These are phyloP conservation scores for Syndactyla subalaris DNA, from an alignment of 2,797 vertebrate species.

Conservation along the genomic window DNA sequence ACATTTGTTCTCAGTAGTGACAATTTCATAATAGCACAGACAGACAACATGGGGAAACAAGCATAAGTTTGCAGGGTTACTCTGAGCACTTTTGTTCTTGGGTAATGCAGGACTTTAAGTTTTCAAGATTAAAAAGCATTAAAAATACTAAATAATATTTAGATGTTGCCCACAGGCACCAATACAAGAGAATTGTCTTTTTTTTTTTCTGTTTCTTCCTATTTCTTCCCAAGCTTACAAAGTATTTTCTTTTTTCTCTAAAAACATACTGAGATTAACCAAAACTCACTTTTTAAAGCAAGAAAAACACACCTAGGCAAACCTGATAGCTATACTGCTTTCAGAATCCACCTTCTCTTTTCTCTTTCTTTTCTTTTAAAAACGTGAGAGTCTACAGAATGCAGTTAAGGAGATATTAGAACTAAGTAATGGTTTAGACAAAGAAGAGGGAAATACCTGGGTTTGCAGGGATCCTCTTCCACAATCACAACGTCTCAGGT, in stretches of 20 bases:
- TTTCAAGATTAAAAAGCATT: not conserved
- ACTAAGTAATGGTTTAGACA: not conserved
- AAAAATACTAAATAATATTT: not conserved
- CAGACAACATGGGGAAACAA: not conserved
- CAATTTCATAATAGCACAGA: not conserved
- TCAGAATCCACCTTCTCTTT: not conserved
- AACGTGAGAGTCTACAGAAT: not conserved
- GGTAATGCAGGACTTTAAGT: not conserved
- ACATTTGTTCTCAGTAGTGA: not conserved
- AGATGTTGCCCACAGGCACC: not conserved
- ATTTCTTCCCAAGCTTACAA: not conserved
- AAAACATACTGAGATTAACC: not conserved
- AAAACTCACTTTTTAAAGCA: not conserved
- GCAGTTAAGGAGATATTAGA: not conserved
- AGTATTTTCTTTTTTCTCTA: not conserved
- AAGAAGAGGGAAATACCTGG: not conserved
- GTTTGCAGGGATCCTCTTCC: not conserved
- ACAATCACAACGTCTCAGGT: not conserved
- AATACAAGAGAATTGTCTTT: accelerated
- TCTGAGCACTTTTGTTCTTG: not conserved
- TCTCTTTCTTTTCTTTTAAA: not conserved
- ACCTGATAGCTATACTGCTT: not conserved
- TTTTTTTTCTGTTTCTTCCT: not conserved
- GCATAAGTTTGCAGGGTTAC: not conserved
- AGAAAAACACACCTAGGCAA: not conserved